phyloP scores from a whole-genome alignment of 1,140 invertebrate species.

The Drosophila fuyamai region DNA sequence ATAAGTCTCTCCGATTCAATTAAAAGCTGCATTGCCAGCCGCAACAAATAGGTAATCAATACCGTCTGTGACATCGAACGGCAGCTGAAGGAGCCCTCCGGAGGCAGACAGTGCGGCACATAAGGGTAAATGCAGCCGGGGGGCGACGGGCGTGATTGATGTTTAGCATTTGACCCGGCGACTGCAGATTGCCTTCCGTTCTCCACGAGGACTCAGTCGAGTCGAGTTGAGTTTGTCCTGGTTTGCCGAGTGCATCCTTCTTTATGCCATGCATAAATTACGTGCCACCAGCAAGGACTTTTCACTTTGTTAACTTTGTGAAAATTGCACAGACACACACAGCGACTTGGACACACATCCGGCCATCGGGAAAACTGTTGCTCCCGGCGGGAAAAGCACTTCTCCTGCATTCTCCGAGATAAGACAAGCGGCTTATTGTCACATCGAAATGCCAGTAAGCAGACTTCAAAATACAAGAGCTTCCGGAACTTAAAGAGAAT shows the following conservation, averaged over 20 bases:
- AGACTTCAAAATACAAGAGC: background rate
- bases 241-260: slow-evolving; percentile 44
- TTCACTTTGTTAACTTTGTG: slow-evolving; percentile 37
- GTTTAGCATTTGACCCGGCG: slow-evolving; percentile 53
- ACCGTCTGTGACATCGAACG: background rate
- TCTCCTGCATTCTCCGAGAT: slow-evolving; percentile 16
- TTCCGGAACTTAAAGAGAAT: slow-evolving; percentile 5
- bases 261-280: slow-evolving; percentile 61
- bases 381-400: background rate
- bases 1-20: slow-evolving; percentile 28
- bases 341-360: background rate
- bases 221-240: slow-evolving; percentile 6
- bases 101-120: background rate
- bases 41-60: slow-evolving; percentile 37
- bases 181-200: slow-evolving; percentile 28
- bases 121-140: background rate
- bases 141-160: slow-evolving; percentile 37
- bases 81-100: too few relatives aligned
- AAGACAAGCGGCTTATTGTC: slow-evolving; percentile 33
- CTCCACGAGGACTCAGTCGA: background rate
- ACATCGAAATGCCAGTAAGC: slow-evolving; percentile 2
- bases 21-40: slow-evolving; percentile 24
- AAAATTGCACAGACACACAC: slow-evolving; percentile 23
- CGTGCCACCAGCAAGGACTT: slow-evolving; percentile 26
- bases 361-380: slow-evolving; percentile 12